These are phyloP conservation scores for Microctenopoma steveboyesi DNA, from an alignment of 2,797 vertebrate genomes.

Conservation along the genomic window DNA sequence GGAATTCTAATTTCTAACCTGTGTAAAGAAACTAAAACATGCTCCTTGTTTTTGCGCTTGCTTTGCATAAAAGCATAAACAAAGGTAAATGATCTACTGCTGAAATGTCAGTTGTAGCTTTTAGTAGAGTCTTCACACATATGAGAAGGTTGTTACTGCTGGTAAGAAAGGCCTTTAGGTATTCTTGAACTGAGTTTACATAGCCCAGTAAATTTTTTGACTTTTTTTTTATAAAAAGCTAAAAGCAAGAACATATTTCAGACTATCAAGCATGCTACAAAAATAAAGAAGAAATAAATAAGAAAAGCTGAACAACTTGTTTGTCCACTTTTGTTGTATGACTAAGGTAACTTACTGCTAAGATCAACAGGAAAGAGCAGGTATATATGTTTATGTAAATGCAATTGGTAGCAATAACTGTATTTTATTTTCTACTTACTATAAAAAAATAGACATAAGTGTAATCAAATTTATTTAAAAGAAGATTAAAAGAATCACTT, in stretches of 20 bases:
- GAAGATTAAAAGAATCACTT: conserved; percentile 83
- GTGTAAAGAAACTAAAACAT: too few relatives aligned
- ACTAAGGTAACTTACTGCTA: background rate
- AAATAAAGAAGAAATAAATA: background rate
- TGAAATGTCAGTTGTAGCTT: too few relatives aligned
- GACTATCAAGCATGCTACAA: background rate
- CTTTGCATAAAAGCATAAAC: too few relatives aligned
- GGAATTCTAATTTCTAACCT: too few relatives aligned
- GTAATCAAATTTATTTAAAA: conserved; percentile 84
- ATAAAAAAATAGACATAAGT: background rate
- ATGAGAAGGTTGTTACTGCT: too few relatives aligned
- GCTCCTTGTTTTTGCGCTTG: too few relatives aligned
- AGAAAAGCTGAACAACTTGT: conserved; percentile 9
- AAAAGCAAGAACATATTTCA: background rate
- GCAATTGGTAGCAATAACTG: background rate
- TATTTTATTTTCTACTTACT: background rate
- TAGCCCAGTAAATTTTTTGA: too few relatives aligned
- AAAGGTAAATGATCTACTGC: too few relatives aligned
- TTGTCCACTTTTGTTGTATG: background rate
- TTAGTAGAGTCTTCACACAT: too few relatives aligned
- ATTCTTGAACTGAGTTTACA: too few relatives aligned
- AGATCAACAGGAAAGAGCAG: background rate
- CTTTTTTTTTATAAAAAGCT: too few relatives aligned
- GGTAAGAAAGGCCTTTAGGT: too few relatives aligned
- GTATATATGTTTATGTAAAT: background rate